A percentile compares a stretch with the other conserved stretches of the same genome.
These are phyloP conservation scores for Shinisaurus crocodilurus DNA, from an alignment of 2,113 vertebrate genomes.

Conservation along the genomic window DNA sequence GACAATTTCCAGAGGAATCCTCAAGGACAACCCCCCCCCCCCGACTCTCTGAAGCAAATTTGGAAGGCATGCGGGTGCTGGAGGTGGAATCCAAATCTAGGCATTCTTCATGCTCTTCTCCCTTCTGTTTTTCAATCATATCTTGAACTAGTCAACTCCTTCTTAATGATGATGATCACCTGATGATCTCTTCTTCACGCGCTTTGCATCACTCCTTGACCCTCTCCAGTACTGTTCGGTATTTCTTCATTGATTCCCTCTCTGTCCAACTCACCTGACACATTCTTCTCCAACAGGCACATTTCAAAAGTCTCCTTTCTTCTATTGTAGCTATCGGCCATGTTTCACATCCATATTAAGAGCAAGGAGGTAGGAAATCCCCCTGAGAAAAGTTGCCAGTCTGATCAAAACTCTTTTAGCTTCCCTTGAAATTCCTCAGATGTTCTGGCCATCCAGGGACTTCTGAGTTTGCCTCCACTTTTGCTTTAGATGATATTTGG, in stretches of 20 bases:
- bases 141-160: not conserved
- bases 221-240: not conserved
- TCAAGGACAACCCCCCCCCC: no score
- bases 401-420: not conserved
- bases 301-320: constrained; percentile 10
- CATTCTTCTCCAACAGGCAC: not conserved
- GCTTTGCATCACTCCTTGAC: not conserved
- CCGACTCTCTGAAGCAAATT: no score
- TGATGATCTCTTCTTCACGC: not conserved
- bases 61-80: no score
- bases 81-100: no score
- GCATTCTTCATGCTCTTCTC: no score
- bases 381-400: not conserved
- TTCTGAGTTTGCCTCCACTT: not conserved
- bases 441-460: not conserved
- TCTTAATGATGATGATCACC: not conserved
- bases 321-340: not conserved
- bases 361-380: not conserved
- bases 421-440: not conserved
- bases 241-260: not conserved
- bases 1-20: no score
- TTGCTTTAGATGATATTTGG: not conserved
- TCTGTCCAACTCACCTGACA: not conserved
- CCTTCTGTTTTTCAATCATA: no score
- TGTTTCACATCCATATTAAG: not conserved